A percentile compares a stretch with the other conserved stretches of the same genome.
phyloP scores from a whole-genome alignment of 1,140 invertebrate species.

The Leucophenga varia region DNA sequence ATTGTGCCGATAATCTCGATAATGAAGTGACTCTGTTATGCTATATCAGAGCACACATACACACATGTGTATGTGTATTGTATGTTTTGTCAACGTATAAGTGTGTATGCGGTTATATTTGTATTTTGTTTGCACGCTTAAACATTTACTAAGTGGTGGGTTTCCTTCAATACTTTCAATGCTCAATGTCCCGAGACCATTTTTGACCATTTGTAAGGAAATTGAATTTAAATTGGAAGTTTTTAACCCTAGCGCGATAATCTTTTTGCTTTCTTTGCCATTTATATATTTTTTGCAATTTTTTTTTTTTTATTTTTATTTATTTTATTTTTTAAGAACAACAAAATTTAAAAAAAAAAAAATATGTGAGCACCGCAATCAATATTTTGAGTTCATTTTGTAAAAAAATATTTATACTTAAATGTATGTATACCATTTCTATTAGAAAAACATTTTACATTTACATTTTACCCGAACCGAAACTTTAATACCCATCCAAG shows the following conservation, averaged over 20 bases:
- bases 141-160: slow-evolving; percentile 44
- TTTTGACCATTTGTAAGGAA: slow-evolving; percentile 53
- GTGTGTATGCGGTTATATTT: slow-evolving; percentile 30
- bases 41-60: neutral
- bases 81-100: slow-evolving; percentile 31
- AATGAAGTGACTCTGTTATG: slow-evolving; percentile 50
- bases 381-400: slow-evolving; percentile 50
- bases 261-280: slow-evolving; percentile 19
- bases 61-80: slow-evolving; percentile 15
- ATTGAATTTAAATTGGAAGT: slow-evolving; percentile 53
- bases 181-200: slow-evolving; percentile 21
- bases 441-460: too few species aligned
- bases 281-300: neutral
- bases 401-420: too few species aligned
- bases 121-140: slow-evolving; percentile 27
- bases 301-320: slow-evolving; percentile 23
- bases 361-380: too few species aligned
- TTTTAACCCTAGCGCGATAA: slow-evolving; percentile 51
- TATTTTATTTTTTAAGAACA: too few species aligned
- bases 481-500: too few species aligned
- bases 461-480: too few species aligned
- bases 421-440: too few species aligned
- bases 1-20: slow-evolving; percentile 52
- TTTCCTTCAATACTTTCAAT: slow-evolving; percentile 25
- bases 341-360: too few species aligned